Base-by-base conservation (phyloP, 2,797 vertebrate species). In the Morus bassanus region DNA sequence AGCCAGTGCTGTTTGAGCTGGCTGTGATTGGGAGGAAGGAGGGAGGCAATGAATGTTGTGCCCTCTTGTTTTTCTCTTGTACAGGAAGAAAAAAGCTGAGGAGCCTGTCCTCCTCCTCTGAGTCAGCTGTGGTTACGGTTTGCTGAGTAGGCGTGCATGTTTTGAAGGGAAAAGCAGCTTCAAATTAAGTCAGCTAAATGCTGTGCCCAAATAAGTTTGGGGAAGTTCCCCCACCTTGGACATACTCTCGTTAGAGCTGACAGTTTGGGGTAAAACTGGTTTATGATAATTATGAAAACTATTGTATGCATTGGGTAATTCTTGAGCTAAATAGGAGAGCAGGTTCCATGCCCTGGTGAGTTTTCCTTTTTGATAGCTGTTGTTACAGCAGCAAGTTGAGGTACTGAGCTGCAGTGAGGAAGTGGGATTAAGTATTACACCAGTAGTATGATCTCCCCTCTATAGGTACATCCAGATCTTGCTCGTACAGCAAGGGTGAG, bases 31-130 rank as follows among this genome's bases (percentile, higher is more conserved):
- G 85, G 84, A 96, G 81, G 91, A 93, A 88, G 64, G 93, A 88
- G 88, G 74, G 72, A 94, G 87, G 94, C 95, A 88, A 2, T 60
- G 81, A 80, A 60, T 83, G 79, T 89, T 93, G 95, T 96, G 93
- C 91, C 95, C 94, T 94, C 93, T 97, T 95, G 91, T 96, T 95
- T 95, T 96, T 95, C 90, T 94, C 94, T 95, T 68, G 75, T 74
- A 81, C 94, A 80, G 93, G 93, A 95, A 95, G 93, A 92, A 91
- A 77, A 92, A 91, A 93, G 95, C 96, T 4, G 84, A 92, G 95
- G 88, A 94, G 93, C 90, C 88, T 93, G 86, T 95, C 93, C 64
- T 96, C 79, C 95, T 97, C 83, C 93, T 97, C 77, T 92, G 88
- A 95, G 91, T 94, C 95, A 96, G 81, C 91, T 94, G 95, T 81